These are phyloP conservation scores for Aphelenchoides besseyi DNA, from an alignment of 1,140 invertebrate species.

Conservation along the genomic window DNA sequence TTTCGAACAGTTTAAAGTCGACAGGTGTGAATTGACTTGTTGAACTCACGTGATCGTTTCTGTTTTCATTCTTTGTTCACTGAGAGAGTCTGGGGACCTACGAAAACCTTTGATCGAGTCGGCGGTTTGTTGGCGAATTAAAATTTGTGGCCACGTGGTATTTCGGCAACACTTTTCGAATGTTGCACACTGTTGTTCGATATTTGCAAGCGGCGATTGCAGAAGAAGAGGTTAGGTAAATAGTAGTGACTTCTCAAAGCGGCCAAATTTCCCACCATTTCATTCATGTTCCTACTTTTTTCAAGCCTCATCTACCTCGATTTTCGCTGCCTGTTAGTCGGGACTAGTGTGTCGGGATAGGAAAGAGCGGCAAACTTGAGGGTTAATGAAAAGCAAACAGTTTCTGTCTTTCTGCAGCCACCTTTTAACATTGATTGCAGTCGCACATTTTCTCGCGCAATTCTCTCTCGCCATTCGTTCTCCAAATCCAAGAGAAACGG, in stretches of 20 bases:
- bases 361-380: too few relatives aligned
- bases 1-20: too few relatives aligned
- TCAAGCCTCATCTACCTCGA: neutral
- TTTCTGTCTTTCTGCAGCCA: neutral
- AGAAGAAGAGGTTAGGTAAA: neutral
- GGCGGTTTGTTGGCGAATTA: too few relatives aligned
- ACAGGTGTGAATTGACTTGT: neutral
- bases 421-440: neutral
- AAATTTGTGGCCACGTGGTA: too few relatives aligned
- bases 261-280: constrained; percentile 3
- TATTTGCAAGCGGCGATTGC: constrained; percentile 3
- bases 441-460: neutral
- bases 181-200: neutral
- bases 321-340: neutral
- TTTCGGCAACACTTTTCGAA: neutral
- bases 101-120: too few relatives aligned
- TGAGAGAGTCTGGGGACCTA: too few relatives aligned
- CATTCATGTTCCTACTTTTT: neutral
- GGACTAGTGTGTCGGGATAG: neutral
- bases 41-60: too few relatives aligned
- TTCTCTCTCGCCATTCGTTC: neutral
- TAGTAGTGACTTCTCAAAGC: neutral
- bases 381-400: constrained; percentile 3
- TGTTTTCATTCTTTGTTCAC: too few relatives aligned
- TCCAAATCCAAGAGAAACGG: too few relatives aligned